Base-by-base conservation (phyloP, 2,797 vertebrate genomes). In the Lagodon rhomboides region DNA sequence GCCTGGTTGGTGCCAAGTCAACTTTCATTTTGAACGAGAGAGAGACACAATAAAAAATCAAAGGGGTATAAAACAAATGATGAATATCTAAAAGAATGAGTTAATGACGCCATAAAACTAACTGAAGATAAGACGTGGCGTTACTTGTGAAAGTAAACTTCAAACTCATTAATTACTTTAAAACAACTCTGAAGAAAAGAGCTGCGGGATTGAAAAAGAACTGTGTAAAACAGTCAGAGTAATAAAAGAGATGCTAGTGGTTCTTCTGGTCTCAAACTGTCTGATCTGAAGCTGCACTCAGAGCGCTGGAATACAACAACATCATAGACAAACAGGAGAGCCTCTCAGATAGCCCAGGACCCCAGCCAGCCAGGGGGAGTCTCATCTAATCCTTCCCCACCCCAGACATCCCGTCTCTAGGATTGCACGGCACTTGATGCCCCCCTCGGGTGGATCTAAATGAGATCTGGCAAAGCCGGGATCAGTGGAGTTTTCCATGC, bases 391-490 rank as follows among this genome's bases (percentile, higher is more conserved):
- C 91, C 87, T 73, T 83, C 83, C 69, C 85, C 76, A 83, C 55
- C 74, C 86, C 83, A 92, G 91, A 92, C 85, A 89, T 79, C 76
- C 77, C 72, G 81, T 93, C 90, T 92, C 88, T 83, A 63, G 75
- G 83, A 79, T 76, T 83, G 68, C 87, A 86, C 75, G 49, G 80
- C 82, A 88, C 85, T 88, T 49, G 53, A 70, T 85, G 87, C 75
- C 81, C 85, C 38, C 82, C 76, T 86, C 82, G 85, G 88, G 88
- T 91, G 87, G 92, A 94, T 93, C 83, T 90, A 92, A 94, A 94
- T 93, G 68, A 94, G 83, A 93, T 87, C 88, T 89, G 91, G 79
- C 90, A 92, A 93, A 94, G 87, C 90, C 16, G 72, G 87, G 92
- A 91, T 93, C 87, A 91, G 74, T 64, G 75, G 80, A 84, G 79